phyloP scores from a whole-genome alignment of 1,140 invertebrate genomes.

The Hypsibius dujardini region DNA sequence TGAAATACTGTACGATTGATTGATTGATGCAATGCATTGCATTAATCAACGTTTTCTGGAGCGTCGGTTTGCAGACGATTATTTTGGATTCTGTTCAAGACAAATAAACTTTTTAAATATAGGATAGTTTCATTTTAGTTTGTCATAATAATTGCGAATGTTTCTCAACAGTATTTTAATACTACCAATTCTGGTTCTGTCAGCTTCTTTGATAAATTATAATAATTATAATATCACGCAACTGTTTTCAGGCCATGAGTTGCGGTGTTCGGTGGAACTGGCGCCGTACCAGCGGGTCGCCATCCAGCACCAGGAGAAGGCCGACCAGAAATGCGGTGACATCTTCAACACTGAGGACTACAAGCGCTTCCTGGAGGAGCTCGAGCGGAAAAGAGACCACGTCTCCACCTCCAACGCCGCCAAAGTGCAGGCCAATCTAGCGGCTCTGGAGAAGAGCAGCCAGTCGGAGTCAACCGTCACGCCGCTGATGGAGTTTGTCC shows the following conservation, averaged over 20 bases:
- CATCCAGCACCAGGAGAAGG: constrained; percentile 53
- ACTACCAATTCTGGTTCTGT: too few species aligned
- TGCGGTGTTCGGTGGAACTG: constrained; percentile 80
- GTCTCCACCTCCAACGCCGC: not conserved
- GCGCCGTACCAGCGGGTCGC: constrained; percentile 78
- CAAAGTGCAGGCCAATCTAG: constrained; percentile 17
- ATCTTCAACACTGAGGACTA: constrained; percentile 34
- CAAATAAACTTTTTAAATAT: too few species aligned
- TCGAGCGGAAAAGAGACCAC: constrained; percentile 39
- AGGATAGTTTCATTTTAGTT: too few species aligned
- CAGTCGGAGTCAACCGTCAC: constrained; percentile 49
- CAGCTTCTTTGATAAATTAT: too few species aligned
- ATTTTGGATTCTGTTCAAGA: constrained; percentile 23
- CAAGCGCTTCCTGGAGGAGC: constrained; percentile 25
- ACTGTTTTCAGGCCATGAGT: constrained; percentile 51
- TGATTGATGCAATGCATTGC: too few species aligned
- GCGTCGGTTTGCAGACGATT: not conserved
- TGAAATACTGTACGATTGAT: too few species aligned
- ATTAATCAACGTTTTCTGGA: not conserved
- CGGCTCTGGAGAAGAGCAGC: constrained; percentile 34
- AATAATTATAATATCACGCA: too few species aligned
- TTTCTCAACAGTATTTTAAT: too few species aligned
- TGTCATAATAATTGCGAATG: too few species aligned
- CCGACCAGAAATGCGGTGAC: constrained; percentile 65
- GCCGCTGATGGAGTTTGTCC: constrained; percentile 69